Base-by-base conservation (phyloP, 1,140 invertebrate genomes). In the Epicauta chinensis region DNA sequence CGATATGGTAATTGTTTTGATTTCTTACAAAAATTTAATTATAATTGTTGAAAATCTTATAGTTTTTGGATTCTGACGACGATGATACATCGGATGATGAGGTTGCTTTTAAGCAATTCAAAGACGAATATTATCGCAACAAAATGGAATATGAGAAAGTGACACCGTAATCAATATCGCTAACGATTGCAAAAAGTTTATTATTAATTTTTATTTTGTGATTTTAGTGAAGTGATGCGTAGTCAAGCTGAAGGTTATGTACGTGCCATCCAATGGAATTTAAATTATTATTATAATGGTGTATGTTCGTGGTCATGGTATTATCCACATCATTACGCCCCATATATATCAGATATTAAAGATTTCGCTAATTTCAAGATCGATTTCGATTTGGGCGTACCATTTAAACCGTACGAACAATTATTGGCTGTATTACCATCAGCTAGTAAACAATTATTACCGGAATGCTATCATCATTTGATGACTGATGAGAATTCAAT, bases 261-360 rank as follows among this genome's bases (percentile, higher is more conserved):
- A 5, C 75, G 81, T 45, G 94, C 92, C 0, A 84, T 99, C 47
- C 95, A 98, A 63, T 99, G 96, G 96, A 94, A 94, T 66, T 73
- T 98, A 3, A 79, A 88, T 65, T 98, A 98, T 72, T 99, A 99
- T 70, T 98, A 96, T 71, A 84, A 94, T 60, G 95, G 96, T 16
- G 92, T 93, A 39, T 87, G 86, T 29, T 96, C 91, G 1, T 99
- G 96, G 96, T 91, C 91, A 14, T 99, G 95, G 95, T 98, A 81
- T 71, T 98, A 96, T 72, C 93, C 93, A 0, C 89, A 91, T 64
- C 94, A 98, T 70, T 98, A 98, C 73, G 89, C 94, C 0, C 95
- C 95, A 0, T 97, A 88, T 64, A 89, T 97, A 38, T 96, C 93
- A 5, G 96, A 98, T 70, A 81, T 98, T 16, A 86, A 81, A 57